Base-by-base conservation (phyloP, 1,140 invertebrate genomes). In the Ceratina calcarata region DNA sequence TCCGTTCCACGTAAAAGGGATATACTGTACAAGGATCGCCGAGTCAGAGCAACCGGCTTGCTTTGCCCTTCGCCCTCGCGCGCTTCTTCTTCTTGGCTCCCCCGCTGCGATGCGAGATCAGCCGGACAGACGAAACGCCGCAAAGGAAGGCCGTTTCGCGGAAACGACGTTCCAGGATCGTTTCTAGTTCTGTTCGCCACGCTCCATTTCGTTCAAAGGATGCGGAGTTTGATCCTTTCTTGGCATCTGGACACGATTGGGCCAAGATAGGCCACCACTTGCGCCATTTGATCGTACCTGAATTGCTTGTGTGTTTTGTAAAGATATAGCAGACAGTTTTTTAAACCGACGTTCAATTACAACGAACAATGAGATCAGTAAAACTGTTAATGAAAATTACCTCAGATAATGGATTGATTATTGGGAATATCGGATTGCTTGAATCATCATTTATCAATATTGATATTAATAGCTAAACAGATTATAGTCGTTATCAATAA, bases 1-100 rank as follows among this genome's bases (percentile, higher is more conserved):
- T 45, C 58, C 71, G 78, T 74, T 78, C 51, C 69, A 82, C 67
- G 80, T 84, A 80, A 85, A 85, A 84, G 82, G 83, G 77, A 76
- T 68, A 84, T 68, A 84, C 82, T 68, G 77, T 68, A 80, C 82
- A 65, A 67, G 70, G 64, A 80, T 37, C 64, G 61, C 3, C 77
- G 71, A 61, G 27, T 10, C 37, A 81, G 55, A 64, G 45, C 71
- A 20, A 20, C 57, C n/a, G 18, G 8, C 64, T 74, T 20, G 68
- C 65, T 78, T n/a, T 72, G 71, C 71, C 72, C 72, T 68, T 76
- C 78, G 71, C 58, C 64, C 51, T 18, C 22, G 49, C 49, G 57
- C 57, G 8, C 37, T 45, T 45, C 37, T 45, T 45, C 37, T 7
- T 45, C 37, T 45, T 7, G 10, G 77, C 37, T 51, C 68, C 65